phyloP scores from a whole-genome alignment of 2,888 invertebrate species.

The Drosophila recens region DNA sequence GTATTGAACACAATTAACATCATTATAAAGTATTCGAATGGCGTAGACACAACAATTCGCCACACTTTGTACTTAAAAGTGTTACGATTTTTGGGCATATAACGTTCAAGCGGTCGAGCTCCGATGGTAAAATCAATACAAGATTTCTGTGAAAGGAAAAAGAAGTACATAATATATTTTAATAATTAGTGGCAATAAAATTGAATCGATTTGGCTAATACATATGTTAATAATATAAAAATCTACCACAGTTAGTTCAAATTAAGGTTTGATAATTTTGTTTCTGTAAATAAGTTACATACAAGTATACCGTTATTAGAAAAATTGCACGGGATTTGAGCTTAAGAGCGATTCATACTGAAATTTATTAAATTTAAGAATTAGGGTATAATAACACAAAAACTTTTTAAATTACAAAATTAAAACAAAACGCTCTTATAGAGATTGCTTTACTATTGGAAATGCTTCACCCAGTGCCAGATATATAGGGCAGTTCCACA shows the following conservation, averaged over 20 bases:
- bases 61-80: conserved; percentile 99
- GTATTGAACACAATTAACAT: conserved; percentile 99
- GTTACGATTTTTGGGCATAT: conserved; percentile 99
- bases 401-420: not conserved
- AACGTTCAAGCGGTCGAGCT: conserved; percentile 98
- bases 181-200: not conserved
- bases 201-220: not conserved
- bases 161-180: not conserved
- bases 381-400: not conserved
- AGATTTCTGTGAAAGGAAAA: conserved; percentile 92
- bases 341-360: not conserved
- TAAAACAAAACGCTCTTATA: not conserved
- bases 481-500: no score
- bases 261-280: not conserved
- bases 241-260: conserved; percentile 10
- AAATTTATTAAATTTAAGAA: not conserved
- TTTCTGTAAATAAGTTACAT: not conserved
- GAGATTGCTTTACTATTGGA: not conserved
- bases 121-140: conserved; percentile 99
- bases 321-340: conserved; percentile 1
- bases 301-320: conserved; percentile 10
- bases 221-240: not conserved
- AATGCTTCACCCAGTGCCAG: no score
- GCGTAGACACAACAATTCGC: conserved; percentile 99
- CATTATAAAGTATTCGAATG: conserved; percentile 99